Conservation (phyloP, 2,113 vertebrate genomes). For the Triplophysa dalaica region DNA sequence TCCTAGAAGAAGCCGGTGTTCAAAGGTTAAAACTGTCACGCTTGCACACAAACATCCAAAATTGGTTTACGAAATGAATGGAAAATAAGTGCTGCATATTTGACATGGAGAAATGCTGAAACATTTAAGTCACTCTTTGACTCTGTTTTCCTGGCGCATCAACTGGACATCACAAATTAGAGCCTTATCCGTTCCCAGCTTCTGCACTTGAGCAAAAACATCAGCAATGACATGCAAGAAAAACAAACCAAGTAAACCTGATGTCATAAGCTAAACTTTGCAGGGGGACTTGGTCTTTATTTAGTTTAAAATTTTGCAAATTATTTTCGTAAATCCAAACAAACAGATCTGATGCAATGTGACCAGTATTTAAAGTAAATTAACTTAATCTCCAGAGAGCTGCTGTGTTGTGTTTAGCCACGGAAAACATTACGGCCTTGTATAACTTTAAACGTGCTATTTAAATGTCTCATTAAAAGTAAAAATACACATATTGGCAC, state of each 20-base stretch:
- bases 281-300: neutral
- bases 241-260: neutral
- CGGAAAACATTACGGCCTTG: neutral
- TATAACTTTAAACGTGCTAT: neutral
- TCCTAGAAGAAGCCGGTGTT: constrained; percentile 29
- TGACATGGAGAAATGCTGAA: constrained; percentile 22
- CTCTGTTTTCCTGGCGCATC: neutral
- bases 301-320: neutral
- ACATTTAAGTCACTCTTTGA: constrained; percentile 22
- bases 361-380: neutral
- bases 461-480: neutral
- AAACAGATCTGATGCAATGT: neutral
- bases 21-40: constrained; percentile 10
- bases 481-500: constrained; percentile 13
- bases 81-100: neutral
- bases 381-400: neutral
- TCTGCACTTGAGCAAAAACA: neutral
- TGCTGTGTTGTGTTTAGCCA: neutral
- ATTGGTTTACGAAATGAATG: neutral
- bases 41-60: no score
- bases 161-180: constrained; percentile 1
- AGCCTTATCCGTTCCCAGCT: neutral
- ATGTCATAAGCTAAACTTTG: neutral
- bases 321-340: neutral
- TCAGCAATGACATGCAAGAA: neutral